phyloP scores from a whole-genome alignment of 2,113 vertebrate species.

The Colius striatus region DNA sequence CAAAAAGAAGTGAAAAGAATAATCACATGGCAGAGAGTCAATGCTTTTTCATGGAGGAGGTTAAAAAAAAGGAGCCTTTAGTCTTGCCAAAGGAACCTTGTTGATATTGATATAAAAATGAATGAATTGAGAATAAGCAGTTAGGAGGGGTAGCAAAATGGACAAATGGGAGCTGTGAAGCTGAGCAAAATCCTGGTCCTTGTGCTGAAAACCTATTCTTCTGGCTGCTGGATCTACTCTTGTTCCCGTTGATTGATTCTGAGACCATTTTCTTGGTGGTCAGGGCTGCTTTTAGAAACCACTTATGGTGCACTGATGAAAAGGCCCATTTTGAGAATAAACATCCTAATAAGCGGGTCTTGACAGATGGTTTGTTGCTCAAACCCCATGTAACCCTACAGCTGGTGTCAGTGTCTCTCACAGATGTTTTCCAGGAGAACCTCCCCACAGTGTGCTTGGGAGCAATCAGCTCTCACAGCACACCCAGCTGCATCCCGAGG shows the following conservation, averaged over 20 bases:
- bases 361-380: conserved; percentile 46
- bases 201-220: not conserved
- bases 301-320: not conserved
- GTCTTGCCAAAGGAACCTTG: not conserved
- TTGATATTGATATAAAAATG: not conserved
- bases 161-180: not conserved
- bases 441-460: fast-evolving
- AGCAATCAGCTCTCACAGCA: conserved; percentile 6
- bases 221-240: not conserved
- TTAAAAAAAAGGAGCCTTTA: not conserved
- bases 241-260: not conserved
- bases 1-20: not conserved
- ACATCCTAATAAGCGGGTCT: conserved; percentile 33
- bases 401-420: not conserved
- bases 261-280: not conserved
- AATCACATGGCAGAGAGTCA: not conserved
- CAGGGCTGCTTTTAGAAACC: conserved; percentile 12
- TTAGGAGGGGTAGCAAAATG: not conserved
- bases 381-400: not conserved
- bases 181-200: not conserved
- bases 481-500: fast-evolving
- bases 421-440: conserved; percentile 25
- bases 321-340: conserved; percentile 39
- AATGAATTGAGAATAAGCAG: not conserved
- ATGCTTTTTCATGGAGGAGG: not conserved